Evolutionary conservation across 2,888 invertebrate species (phyloP), one percentile per base, ranked within the genome.

Genomic region (Melolontha melolontha): DNA sequence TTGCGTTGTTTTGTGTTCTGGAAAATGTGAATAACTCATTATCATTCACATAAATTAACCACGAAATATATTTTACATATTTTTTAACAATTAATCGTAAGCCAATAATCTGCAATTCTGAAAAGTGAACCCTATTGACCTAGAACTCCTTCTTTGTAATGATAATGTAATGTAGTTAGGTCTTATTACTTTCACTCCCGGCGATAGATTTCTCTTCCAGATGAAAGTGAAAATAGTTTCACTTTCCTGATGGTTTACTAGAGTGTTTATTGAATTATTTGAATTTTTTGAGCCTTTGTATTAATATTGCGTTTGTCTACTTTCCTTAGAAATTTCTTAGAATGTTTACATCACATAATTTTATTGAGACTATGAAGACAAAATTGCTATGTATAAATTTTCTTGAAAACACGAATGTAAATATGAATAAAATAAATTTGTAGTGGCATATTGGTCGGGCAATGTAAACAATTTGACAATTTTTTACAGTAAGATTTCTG

Each of bases 211-310:
- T 62, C 59, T 42, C 59, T 62, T 47, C 17, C 29, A 34, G 47
- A 62, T 34, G 59, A 62, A 47, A 62, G 59, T 62, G 59, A 62
- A 62, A 62, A 16, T 62, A 62, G 34, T 62, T 62, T 62, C 47
- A 62, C 59, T 62, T 62, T 62, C 34, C 34, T 16, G 39, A 8
- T 16, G 0, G 27, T 62, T 16, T 34, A 47, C 16, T 11, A 12
- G 6, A 34, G 8, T 6, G 34, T 6, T 10, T 10, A 34, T 34
- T 34, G 34, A 34, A 34, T 34, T 34, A 34, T 34, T 34, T 1
- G 34, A 34, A 34, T 34, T 34, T 34, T 34, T 34, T 34, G 34
- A 34, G 34, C 8, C 6, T 34, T 34, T 34, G 34, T 8, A 6
- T 34, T 6, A 29, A 51, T 51, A 34, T 8, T 34, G 22, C 6